Base-by-base conservation (phyloP, 2,888 invertebrate genomes). In the Invenusta paracnida region DNA sequence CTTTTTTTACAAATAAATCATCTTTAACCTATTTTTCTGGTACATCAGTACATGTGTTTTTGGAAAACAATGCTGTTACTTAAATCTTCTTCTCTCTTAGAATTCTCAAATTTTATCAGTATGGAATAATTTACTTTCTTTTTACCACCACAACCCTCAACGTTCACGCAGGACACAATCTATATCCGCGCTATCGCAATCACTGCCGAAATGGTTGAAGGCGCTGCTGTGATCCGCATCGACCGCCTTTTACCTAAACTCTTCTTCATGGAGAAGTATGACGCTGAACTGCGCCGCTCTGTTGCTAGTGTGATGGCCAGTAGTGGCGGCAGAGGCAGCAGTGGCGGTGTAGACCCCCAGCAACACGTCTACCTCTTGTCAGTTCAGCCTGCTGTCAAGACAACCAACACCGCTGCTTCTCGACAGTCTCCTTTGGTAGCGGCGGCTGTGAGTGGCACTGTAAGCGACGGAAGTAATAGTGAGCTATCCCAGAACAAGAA, bases 221-320 rank as follows among this genome's bases (percentile, higher is more conserved):
- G 11, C 17, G 30, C 83, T 0, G 11, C 11, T 31, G 48, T 83
- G n/a, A 27, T 83, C n/a, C 29, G 83, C 11, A 48, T 83, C 17
- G 2, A n/a, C 11, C 48, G 25, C 17, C 48, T 48, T 48, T 11
- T 83, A 11, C 83, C 83, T n/a, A 83, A 83, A 13, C 48, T 31
- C 17, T 83, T 83, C 83, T 83, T 83, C 29, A 29, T 83, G 13
- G 83, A 83, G 13, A 30, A 48, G 48, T 31, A 17, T 17, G 83
- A 83, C 48, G 30, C n/a, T 13, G 48, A 83, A 23, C 23, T 83
- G 30, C 48, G 31, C 13, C 31, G n/a, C 5, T 13, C 25, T 17
- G 27, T 83, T 1, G 83, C 83, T 23, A 1, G 48, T 2, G 30
- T 31, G 25, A 83, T 83, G 27, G 31, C n/a, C n/a, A n/a, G n/a